Evolutionary conservation across 2,888 invertebrate genomes (phyloP).

Genomic region (Drosophila eohydei): DNA sequence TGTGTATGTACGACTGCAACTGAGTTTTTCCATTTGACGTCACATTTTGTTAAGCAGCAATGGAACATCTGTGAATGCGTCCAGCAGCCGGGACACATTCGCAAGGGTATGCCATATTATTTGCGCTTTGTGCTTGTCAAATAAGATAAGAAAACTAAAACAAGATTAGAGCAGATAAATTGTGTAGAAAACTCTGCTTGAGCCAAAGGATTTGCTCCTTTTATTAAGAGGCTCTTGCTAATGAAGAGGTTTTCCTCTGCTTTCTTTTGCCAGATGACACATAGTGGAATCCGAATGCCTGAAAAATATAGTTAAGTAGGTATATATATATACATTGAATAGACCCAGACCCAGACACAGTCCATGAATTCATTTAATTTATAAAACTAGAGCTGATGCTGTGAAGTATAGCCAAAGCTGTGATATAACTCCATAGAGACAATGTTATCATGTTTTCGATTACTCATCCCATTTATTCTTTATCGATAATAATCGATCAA

Average conservation of each 20-base stretch:
- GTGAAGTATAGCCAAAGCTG: no score
- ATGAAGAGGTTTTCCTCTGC: neutral
- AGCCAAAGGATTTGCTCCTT: conserved; percentile 3
- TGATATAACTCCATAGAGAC: no score
- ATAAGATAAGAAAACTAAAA: conserved; percentile 11
- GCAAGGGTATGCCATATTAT: neutral
- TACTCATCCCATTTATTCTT: no score
- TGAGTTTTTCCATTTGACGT: conserved; percentile 52
- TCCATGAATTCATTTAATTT: no score
- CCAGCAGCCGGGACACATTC: conserved; percentile 11
- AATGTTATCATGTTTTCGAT: no score
- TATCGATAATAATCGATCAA: no score
- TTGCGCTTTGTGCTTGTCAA: conserved; percentile 22
- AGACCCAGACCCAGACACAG: neutral
- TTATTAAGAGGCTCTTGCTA: conserved; percentile 3
- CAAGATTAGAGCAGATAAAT: conserved; percentile 1
- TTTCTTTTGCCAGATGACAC: neutral
- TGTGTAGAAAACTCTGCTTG: conserved; percentile 3
- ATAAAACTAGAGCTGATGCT: no score
- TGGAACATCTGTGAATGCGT: neutral
- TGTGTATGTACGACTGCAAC: conserved; percentile 4
- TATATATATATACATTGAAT: neutral
- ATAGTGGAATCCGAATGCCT: neutral
- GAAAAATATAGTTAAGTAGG: neutral
- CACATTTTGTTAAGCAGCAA: conserved; percentile 23